Evolutionary conservation across 1,140 invertebrate genomes (phyloP), one percentile per base, ranked within the genome.

Genomic region (Drepana arcuata): DNA sequence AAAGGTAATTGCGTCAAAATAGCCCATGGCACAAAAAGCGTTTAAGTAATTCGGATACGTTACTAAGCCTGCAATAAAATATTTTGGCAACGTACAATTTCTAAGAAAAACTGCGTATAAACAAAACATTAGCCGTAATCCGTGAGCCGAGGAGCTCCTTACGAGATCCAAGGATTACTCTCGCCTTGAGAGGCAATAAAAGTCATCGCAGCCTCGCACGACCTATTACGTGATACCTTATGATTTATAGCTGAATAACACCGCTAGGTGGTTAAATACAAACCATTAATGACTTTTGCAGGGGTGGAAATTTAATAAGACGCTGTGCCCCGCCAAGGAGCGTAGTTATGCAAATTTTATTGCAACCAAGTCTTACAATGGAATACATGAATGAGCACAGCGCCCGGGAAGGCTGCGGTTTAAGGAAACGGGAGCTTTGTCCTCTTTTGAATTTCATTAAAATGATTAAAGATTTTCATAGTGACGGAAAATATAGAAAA

Each of bases 261-360:
- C 40, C 24, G 33, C 14, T 50, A 48, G 44, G 44, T 48, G 44
- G 53, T 74, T 73, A 65, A 72, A 57, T 62, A 60, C 63, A 66
- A 75, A 72, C 71, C 75, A 72, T 80, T 80, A 80, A 80, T 80
- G 75, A 80, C 61, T 75, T 67, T 60, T 48, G 47, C 62, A 70
- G 71, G 75, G 75, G 72, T 63, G 59, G 75, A 80, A 80, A 80
- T 80, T 80, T 80, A 80, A 48, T 56, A 48, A 55, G 52, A 52
- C 43, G 44, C 29, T 26, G 31, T 23, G 27, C 28, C 12, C 34
- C 31, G 69, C 61, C 68, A 69, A 61, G 60, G 61, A 69, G 72
- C 71, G 75, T 78, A 78, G 73, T 80, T 80, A 80, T 80, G 75
- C 69, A 80, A 80, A 78, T 80, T 78, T 78, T 80, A 80, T 80